Base-by-base conservation (phyloP, 64 coral and sea anemone species). In the Porites lutea region DNA sequence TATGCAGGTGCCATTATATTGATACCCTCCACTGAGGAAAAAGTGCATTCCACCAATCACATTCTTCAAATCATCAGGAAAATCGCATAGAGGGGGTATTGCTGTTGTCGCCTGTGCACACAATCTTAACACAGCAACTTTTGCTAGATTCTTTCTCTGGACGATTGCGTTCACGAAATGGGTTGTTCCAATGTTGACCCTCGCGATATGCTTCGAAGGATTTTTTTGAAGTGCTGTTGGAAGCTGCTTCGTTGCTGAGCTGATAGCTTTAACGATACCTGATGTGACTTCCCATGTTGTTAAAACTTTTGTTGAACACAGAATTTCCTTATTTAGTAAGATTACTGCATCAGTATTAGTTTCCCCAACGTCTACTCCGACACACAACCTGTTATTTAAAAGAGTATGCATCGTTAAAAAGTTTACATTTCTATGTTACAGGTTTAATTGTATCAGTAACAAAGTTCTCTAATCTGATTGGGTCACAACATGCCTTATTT, bases 311-410 rank as follows among this genome's bases (percentile, higher is more conserved):
- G 79, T 82, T 86, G 80, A 92, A 23, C 86, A 92, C 22, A 98
- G n/a, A 18, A 93, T 53, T 2, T 93, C 44, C 19, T 77, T 72
- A 27, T 87, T 64, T 71, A 52, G 74, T 9, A 98, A 52, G 44
- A 93, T 67, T 3, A 93, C 93, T n/a, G 96, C 96, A 91, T 95
- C 93, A 76, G 96, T 98, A 73, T 98, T 98, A 64, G 96, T 98
- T 55, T 93, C 96, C 52, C 96, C 96, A 90, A 98, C 96, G 90
- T 98, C 93, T 74, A 95, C 90, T 49, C 96, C 96, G 88, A 98
- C 92, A 45, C 21, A 82, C 61, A 82, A 58, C 79, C 73, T 37
- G 27, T 37, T 50, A 57, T 57, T 57, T 57, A 7, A 9, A 57
- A 1, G 54, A 12, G 54, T 57, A 57, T 57, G 54, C 7, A 57